Evolutionary conservation across 2,888 invertebrate species (phyloP), one percentile per base, ranked within the genome.

Genomic region (Drosophila koepferae): DNA sequence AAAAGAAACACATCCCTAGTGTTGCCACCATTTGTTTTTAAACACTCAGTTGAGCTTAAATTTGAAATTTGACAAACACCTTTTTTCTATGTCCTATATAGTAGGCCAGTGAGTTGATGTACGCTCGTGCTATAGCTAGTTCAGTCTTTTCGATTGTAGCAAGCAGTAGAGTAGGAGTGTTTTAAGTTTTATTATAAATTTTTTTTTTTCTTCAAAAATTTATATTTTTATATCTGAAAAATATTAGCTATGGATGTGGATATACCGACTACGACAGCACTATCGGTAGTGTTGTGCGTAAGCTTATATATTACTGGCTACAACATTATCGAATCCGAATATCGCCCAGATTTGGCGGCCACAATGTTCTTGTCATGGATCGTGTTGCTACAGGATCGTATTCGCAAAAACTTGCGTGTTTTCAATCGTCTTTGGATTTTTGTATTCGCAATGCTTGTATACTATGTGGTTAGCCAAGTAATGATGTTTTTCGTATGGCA

Each of bases 311-410:
- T 60, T 0, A 0, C 0, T 48, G 59, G 28, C 1, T 1, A 0
- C 0, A 40, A 48, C 9, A 1, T 60, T 2, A 8, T 48, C 9
- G 8, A 2, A 3, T 1, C 0, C 44, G 3, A 9, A 0, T n/a
- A 28, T 1, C 9, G 3, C 12, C 28, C 28, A 0, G 59, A 60
- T 14, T 9, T 60, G 12, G 1, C 28, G 0, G 38, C 28, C 2
- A 9, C 9, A 0, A 0, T 49, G 14, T 60, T 48, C 10, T 7
- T 60, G 38, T 8, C 28, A 6, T 49, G 48, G 60, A 14, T 23
- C 1, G 40, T 40, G 2, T 10, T 28, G 0, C 0, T 48, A 6
- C 1, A 18, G 3, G 48, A 60, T 5, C 1, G 9, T 14, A 0
- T 14, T 0, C 60, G 60, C 5, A 28, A 18, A 14, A 6, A 9